phyloP scores from a whole-genome alignment of 2,797 vertebrate species.

The Uromys caudimaculatus region DNA sequence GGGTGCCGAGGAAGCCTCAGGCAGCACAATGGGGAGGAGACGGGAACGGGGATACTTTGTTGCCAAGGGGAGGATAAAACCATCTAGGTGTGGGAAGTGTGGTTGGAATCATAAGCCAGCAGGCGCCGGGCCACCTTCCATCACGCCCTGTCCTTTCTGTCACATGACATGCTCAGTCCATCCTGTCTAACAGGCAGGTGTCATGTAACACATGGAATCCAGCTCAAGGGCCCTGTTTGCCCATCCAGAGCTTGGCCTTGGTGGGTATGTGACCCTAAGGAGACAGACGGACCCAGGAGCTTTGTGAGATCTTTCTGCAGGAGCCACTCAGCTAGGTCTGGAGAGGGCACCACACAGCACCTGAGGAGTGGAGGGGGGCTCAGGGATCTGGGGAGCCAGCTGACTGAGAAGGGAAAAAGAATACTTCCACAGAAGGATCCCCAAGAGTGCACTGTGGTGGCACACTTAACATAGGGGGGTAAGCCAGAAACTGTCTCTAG shows the following conservation, averaged over 20 bases:
- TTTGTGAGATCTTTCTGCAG: background rate
- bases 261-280: too few species aligned
- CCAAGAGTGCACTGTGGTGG: too few species aligned
- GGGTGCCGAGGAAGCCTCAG: too few species aligned
- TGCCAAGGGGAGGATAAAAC: background rate
- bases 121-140: too few species aligned
- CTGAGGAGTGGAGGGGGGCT: background rate
- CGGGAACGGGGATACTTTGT: background rate
- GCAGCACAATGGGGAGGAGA: background rate
- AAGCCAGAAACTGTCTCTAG: background rate
- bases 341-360: too few species aligned
- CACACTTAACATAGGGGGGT: background rate
- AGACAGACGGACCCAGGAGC: background rate
- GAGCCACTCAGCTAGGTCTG: background rate
- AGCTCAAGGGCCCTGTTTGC: background rate
- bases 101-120: background rate
- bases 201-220: background rate
- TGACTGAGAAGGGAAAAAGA: background rate
- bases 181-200: background rate
- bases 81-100: background rate
- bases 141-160: background rate
- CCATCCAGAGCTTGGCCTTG: background rate
- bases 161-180: too few species aligned
- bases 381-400: background rate
- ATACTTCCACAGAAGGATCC: background rate